Evolutionary conservation across 2,113 vertebrate species (phyloP), one percentile per base, ranked within the genome.

Genomic region (Sarotherodon lohbergeri): DNA sequence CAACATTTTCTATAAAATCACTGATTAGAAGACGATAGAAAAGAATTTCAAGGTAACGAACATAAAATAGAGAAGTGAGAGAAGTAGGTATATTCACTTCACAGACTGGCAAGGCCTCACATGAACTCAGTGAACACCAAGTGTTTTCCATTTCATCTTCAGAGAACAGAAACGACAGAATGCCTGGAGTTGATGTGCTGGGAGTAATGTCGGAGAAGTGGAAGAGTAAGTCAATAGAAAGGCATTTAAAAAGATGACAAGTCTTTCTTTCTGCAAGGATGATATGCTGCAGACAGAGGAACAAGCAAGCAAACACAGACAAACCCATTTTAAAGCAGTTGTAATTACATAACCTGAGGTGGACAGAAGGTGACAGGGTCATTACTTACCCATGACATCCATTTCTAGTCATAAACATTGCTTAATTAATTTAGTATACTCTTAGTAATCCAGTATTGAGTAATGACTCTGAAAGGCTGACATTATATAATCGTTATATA

Each of bases 81-180:
- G 22, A 55, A 24, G 48, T 24, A 16, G n/a, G 24, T 48, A n/a
- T 89, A 6, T 78, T 83, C 87, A 19, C 82, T 66, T 46, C 73
- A 7, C 36, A 5, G 36, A 71, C 36, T 43, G 55, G 4, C 59
- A 66, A 39, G 71, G 71, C 48, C 71, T 85, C 80, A 52, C 82
- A 81, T 88, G 83, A 80, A 81, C 71, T 80, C 39, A 4, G 22
- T 1, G 57, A 85, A 80, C 50, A 80, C 56, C 80, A 83, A 83
- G 63, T 79, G 48, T 86, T 90, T 91, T 91, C n/a, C 41, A 84
- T 90, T 88, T 68, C 48, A 68, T 76, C 83, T 91, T 85, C 66
- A 79, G 36, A 68, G 32, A 59, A 68, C 54, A 85, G 48, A 90
- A 88, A 59, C 2, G 8, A 3, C 61, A 76, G 82, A 83, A 78